phyloP scores from a whole-genome alignment of 1,140 invertebrate genomes.

The Hyles vespertilio region DNA sequence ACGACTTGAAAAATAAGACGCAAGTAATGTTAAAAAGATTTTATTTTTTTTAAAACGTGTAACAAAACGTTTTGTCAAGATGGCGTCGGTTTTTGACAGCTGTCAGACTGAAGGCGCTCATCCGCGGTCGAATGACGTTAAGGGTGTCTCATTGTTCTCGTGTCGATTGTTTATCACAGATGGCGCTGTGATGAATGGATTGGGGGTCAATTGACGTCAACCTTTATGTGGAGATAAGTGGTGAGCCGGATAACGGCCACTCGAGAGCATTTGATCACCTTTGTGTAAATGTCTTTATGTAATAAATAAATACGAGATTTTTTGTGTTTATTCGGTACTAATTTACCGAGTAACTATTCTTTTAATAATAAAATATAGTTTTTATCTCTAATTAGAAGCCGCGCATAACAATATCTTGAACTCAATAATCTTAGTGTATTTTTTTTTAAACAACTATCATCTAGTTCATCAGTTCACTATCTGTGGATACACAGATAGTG shows the following conservation, averaged over 20 bases:
- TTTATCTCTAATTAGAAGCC: no score
- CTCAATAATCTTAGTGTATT: no score
- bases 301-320: neutral
- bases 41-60: no score
- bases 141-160: conserved; percentile 13
- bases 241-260: neutral
- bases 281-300: neutral
- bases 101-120: no score
- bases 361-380: no score
- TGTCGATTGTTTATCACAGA: conserved; percentile 14
- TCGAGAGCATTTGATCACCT: neutral
- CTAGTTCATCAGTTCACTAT: no score
- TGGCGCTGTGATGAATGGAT: conserved; percentile 17
- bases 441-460: no score
- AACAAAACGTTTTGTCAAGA: no score
- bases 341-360: no score
- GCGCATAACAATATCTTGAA: no score
- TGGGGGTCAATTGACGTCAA: conserved; percentile 22
- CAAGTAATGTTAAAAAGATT: conserved; percentile 15
- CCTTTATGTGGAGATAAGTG: conserved; percentile 7
- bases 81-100: neutral
- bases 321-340: no score
- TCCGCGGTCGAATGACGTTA: conserved; percentile 8
- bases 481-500: no score
- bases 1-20: conserved; percentile 19